Evolutionary conservation across 1,140 invertebrate genomes (phyloP), one percentile per base, ranked within the genome.

Genomic region (Latrodectus geometricus): DNA sequence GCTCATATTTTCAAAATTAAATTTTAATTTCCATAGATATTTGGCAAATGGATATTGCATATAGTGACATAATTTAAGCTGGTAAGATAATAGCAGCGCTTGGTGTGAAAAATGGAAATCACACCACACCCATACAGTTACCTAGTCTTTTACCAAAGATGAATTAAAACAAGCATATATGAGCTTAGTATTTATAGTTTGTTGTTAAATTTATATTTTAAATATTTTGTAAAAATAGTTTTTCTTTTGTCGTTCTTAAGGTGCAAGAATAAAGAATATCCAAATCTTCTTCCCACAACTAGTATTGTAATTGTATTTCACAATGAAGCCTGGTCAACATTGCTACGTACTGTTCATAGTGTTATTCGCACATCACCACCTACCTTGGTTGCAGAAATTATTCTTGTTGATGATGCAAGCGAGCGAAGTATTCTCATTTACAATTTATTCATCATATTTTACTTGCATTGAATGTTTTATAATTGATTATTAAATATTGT

Each of bases 321-420:
- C 88, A 93, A 93, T 89, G 92, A 93, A 88, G 92, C 92, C 14
- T 92, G 92, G 92, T 91, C 91, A 14, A 93, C 92, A 0, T 88
- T 93, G 48, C 88, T 92, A 35, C 90, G 92, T 21, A 92, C 92
- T 17, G 89, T 93, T 35, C 90, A 91, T 86, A 92, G 92, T 88
- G 91, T 93, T 72, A 92, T 92, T 74, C 90, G 91, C 82, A 89
- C 92, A 50, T 92, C 92, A 50, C 92, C 92, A 9, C 21, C 74
- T 75, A 66, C 89, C 35, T 88, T 92, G 54, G 69, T 93, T 17
- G 89, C 91, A 73, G 92, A 92, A 89, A 91, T 93, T 77, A 91
- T 93, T 69, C 88, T 93, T n/a, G 92, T 93, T 12, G 92, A 93
- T 89, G 92, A 93, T 90, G 91, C 91, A 49, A 92, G 92, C 89